Conservation (phyloP, 1,140 invertebrate genomes). For the Helicoverpa armigera region DNA sequence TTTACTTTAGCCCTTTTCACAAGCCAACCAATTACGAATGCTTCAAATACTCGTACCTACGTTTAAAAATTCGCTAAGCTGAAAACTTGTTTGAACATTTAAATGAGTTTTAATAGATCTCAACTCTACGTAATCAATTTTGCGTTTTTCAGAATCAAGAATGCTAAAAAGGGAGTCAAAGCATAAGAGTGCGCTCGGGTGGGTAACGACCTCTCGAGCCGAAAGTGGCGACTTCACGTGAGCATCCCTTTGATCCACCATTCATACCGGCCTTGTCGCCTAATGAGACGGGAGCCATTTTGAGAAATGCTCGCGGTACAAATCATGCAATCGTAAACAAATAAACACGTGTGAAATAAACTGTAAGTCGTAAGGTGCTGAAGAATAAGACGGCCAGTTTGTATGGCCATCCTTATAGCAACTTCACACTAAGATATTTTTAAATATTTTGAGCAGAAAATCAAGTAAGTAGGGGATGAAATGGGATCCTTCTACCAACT, state of each 20-base stretch:
- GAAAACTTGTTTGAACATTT: slow-evolving; percentile 3
- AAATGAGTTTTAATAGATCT: slow-evolving; percentile 36
- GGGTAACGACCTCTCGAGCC: slow-evolving; percentile 62
- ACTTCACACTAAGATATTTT: no score
- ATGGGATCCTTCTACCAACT: no score
- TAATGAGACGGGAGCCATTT: slow-evolving; percentile 61
- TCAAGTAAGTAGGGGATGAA: no score
- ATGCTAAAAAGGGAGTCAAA: slow-evolving; percentile 59
- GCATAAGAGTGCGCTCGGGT: slow-evolving; percentile 54
- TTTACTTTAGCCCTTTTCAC: no score
- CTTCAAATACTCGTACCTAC: no score
- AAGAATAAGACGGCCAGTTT: no score
- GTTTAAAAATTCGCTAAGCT: not conserved
- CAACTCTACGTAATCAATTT: slow-evolving; percentile 52
- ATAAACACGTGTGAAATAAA: slow-evolving; percentile 6
- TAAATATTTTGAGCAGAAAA: no score
- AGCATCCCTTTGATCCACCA: slow-evolving; percentile 67
- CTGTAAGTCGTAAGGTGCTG: not conserved
- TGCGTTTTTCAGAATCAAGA: slow-evolving; percentile 56
- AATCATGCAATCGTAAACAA: slow-evolving; percentile 21
- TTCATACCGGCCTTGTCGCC: slow-evolving; percentile 59
- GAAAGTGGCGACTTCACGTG: slow-evolving; percentile 60
- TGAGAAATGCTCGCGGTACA: slow-evolving; percentile 38
- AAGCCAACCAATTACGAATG: no score
- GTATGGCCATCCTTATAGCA: no score